Conservation (phyloP, 2,113 vertebrate genomes). For the Brevimyrus niger region DNA sequence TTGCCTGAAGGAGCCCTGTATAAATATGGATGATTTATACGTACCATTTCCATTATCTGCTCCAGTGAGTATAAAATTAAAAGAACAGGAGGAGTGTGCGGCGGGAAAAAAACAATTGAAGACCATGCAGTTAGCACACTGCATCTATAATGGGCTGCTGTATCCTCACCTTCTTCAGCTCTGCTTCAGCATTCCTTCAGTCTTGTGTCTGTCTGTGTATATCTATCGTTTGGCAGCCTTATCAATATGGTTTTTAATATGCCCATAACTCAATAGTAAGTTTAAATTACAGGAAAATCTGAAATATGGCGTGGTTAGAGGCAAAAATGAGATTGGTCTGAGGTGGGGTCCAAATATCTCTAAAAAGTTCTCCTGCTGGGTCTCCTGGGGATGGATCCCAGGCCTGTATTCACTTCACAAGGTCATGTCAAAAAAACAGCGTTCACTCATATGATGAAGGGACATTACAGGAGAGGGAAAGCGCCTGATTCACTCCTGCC, state of each 20-base stretch:
- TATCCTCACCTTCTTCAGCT: not conserved
- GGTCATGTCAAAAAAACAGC: not conserved
- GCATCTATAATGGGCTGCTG: not conserved
- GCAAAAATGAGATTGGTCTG: not conserved
- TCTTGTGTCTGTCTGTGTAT: not conserved
- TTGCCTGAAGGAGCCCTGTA: slow-evolving; percentile 18
- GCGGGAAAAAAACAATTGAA: slow-evolving; percentile 8
- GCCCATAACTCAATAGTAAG: not conserved
- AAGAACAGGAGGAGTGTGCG: slow-evolving; percentile 14
- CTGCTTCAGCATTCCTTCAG: not conserved
- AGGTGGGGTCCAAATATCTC: not conserved
- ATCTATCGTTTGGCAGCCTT: not conserved
- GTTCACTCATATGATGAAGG: not conserved
- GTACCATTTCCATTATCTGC: slow-evolving; percentile 39
- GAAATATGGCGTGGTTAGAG: not conserved
- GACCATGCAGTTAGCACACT: not conserved
- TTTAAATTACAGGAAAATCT: not conserved
- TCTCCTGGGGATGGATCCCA: not conserved
- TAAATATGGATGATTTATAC: slow-evolving; percentile 35
- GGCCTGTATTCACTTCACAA: not conserved
- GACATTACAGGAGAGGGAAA: not conserved
- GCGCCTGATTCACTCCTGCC: not conserved
- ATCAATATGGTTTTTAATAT: not conserved
- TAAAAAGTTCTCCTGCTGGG: not conserved
- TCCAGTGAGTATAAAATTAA: slow-evolving; percentile 38